Percentiles rank a stretch among this genome's conserved stretches.
Conservation (phyloP, 2,797 vertebrate species). For the Propithecus deckenii region DNA sequence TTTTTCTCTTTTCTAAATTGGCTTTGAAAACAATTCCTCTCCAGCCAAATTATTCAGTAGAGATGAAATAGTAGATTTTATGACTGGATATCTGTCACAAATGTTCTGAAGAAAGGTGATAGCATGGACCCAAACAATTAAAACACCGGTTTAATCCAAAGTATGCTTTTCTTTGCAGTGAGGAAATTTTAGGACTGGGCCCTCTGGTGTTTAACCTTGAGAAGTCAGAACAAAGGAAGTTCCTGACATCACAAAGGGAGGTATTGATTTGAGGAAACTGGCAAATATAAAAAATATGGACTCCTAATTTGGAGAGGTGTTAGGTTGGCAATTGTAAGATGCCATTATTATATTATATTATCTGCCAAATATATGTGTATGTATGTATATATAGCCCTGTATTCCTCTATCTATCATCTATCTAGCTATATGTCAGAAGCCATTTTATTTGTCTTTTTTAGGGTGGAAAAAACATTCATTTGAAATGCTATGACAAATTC, state of each 20-base stretch:
- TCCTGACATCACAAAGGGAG: neutral
- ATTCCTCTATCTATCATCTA: neutral
- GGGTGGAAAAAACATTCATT: neutral
- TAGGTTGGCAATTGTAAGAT: neutral
- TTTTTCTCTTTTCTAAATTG: neutral
- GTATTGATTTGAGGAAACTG: neutral
- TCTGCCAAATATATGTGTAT: neutral
- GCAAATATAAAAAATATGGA: neutral
- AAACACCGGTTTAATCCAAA: neutral
- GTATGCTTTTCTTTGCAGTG: neutral
- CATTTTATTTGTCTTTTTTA: slow-evolving; percentile 49
- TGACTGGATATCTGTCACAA: neutral
- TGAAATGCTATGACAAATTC: slow-evolving; percentile 28
- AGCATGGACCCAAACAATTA: neutral
- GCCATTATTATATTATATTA: neutral
- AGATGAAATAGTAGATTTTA: neutral
- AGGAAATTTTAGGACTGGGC: neutral
- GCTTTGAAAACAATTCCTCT: neutral
- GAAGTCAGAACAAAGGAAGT: neutral
- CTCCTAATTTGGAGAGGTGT: neutral
- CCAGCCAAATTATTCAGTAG: neutral
- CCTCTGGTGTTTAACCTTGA: slow-evolving; percentile 11
- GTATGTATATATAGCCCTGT: neutral
- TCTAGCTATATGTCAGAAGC: neutral
- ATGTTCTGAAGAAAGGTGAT: neutral